A percentile compares a stretch with the other conserved stretches of the same genome.
Evolutionary conservation across 2,888 invertebrate species (phyloP).

Genomic region (Sinhomidia bicolor): DNA sequence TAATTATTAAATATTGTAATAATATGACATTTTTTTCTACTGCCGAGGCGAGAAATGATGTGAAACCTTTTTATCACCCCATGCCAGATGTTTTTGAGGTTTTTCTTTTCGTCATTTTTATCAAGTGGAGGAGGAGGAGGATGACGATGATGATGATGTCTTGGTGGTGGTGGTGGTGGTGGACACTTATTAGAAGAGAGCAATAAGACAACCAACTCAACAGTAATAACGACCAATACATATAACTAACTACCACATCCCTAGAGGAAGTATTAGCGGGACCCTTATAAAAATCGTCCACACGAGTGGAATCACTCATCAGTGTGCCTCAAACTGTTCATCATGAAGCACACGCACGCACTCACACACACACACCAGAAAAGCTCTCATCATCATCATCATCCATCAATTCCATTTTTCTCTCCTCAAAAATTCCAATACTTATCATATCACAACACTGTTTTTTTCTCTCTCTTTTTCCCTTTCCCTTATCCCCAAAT

Average conservation of each 20-base stretch:
- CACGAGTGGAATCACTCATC: conserved; percentile 46
- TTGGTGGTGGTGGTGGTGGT: too few relatives aligned
- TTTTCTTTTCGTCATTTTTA: conserved; percentile 69
- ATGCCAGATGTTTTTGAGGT: conserved; percentile 79
- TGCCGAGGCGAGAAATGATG: conserved; percentile 1
- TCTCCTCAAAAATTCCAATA: background rate
- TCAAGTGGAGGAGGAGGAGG: conserved; percentile 54
- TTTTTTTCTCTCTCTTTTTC: too few relatives aligned
- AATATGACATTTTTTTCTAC: background rate
- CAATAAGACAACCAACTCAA: background rate
- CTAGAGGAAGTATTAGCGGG: conserved; percentile 77
- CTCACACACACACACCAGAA: background rate
- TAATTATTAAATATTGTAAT: background rate
- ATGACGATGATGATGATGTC: too few relatives aligned
- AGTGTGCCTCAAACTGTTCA: conserved; percentile 59
- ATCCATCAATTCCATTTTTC: background rate
- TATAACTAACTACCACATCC: conserved; percentile 76
- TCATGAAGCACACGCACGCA: conserved; percentile 34
- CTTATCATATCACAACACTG: conserved; percentile 10
- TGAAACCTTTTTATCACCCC: conserved; percentile 74
- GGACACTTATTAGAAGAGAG: conserved; percentile 61
- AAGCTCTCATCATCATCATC: background rate
- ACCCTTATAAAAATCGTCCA: conserved; percentile 77
- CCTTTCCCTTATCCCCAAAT: background rate
- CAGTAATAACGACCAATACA: background rate